Evolutionary conservation across 2,888 invertebrate species (phyloP), one percentile per base, ranked within the genome.

Genomic region (Furcula furcula): DNA sequence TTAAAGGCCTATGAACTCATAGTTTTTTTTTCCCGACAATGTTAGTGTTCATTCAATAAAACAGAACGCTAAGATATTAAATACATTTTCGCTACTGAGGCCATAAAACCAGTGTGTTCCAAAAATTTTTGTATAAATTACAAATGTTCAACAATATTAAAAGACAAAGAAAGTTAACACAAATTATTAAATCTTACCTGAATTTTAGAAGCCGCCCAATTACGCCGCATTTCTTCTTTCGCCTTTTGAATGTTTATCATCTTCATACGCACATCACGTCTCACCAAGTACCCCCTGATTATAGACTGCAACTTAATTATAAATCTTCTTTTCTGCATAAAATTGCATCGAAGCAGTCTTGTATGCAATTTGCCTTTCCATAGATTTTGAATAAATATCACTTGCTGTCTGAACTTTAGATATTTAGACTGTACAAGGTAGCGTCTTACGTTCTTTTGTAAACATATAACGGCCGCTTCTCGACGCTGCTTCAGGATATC

Each of bases 201-300:
- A 56, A 94, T 94, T 58, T 89, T 89, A 1, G 83, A 83, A 7
- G 92, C 93, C 3, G 94, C 93, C 44, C 79, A 81, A 45, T 79
- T 70, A 16, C 63, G 75, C 31, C 66, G 73, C 34, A 76, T 62
- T 28, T 87, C 67, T 52, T 85, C 86, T 48, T 70, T 77, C 37
- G 75, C 75, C 63, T 82, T 86, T 10, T 11, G 28, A 18, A 28
- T 11, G 11, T 28, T 18, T 6, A 10, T 18, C 11, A 11, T 28
- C 28, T 28, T 28, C 6, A 18, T 18, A 11, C 18, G 28, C 18
- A 28, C 28, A 31, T 85, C 60, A 65, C 83, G 73, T 27, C 91
- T 76, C 19, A 89, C 81, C 51, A 90, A 55, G 58, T 84, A 78
- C 29, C 91, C 90, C 55, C 91, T 82, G 25, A 85, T 69, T 16